A percentile compares a stretch with the other conserved stretches of the same genome.
These are phyloP conservation scores for Ploceus nigricollis DNA, from an alignment of 2,113 vertebrate genomes.

Conservation along the genomic window DNA sequence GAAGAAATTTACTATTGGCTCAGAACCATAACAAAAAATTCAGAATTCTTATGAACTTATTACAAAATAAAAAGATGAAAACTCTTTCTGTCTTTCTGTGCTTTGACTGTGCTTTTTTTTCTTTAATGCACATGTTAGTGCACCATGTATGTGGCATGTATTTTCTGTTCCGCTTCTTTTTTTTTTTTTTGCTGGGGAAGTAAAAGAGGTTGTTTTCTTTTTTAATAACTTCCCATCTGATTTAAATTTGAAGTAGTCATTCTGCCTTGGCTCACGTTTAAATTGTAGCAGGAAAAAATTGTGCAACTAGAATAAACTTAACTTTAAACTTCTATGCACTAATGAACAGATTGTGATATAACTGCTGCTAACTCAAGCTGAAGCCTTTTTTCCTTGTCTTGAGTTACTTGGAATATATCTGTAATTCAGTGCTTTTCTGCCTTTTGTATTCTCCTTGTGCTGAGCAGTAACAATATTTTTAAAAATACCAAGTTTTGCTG, in stretches of 20 bases:
- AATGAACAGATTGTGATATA: not conserved
- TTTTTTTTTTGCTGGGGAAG: not conserved
- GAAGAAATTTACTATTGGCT: not conserved
- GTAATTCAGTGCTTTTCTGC: not conserved
- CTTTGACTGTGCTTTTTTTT: not conserved
- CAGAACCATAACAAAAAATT: not conserved
- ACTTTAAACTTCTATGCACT: not conserved
- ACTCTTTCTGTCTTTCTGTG: not conserved
- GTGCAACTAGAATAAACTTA: slow-evolving; percentile 14
- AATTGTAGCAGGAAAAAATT: slow-evolving; percentile 19
- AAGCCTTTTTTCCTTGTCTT: slow-evolving; percentile 15
- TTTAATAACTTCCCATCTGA: not conserved
- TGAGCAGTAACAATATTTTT: not conserved
- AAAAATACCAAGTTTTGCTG: not conserved
- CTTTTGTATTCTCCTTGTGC: not conserved
- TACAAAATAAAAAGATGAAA: not conserved
- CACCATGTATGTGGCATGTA: not conserved
- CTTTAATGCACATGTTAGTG: not conserved
- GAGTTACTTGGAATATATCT: not conserved
- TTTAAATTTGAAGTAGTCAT: slow-evolving; percentile 47
- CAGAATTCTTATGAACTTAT: not conserved
- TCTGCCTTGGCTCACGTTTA: not conserved
- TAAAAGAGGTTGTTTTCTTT: not conserved
- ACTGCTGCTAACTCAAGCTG: not conserved
- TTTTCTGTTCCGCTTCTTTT: not conserved